Evolutionary conservation across 2,888 invertebrate species (phyloP).

Genomic region (Agonopterix arenella): DNA sequence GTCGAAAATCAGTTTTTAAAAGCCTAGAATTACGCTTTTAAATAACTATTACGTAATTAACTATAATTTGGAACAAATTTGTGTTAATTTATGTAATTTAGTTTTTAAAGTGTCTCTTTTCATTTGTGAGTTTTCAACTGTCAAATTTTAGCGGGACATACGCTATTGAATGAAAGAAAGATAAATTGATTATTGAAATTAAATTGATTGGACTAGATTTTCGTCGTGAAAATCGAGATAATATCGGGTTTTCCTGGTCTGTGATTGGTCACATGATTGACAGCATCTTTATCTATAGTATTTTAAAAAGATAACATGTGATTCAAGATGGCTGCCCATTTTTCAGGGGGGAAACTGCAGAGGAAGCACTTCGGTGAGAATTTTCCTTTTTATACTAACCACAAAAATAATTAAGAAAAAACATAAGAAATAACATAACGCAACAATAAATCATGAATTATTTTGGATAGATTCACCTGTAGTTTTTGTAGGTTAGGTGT

Average conservation of each 20-base stretch:
- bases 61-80: neutral
- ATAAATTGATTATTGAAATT: neutral
- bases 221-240: constrained; percentile 15
- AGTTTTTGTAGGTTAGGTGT: too few relatives aligned
- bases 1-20: constrained; percentile 13
- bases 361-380: constrained; percentile 46
- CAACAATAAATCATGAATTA: too few relatives aligned
- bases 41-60: constrained; percentile 7
- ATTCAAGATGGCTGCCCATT: constrained; percentile 63
- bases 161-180: constrained; percentile 2
- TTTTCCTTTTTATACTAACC: constrained; percentile 14
- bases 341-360: constrained; percentile 38
- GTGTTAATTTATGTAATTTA: constrained; percentile 6
- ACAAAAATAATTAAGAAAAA: too few relatives aligned
- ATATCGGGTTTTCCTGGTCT: constrained; percentile 26
- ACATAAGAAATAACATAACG: too few relatives aligned
- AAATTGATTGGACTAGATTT: constrained; percentile 15
- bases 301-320: constrained; percentile 51
- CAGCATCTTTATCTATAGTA: constrained; percentile 23
- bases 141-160: constrained; percentile 34
- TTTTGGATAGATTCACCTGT: too few relatives aligned
- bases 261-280: constrained; percentile 66
- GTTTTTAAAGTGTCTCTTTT: constrained; percentile 25
- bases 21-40: constrained; percentile 17
- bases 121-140: constrained; percentile 22